These are phyloP conservation scores for Euwallacea fornicatus DNA, from an alignment of 1,140 invertebrate genomes.

Conservation along the genomic window DNA sequence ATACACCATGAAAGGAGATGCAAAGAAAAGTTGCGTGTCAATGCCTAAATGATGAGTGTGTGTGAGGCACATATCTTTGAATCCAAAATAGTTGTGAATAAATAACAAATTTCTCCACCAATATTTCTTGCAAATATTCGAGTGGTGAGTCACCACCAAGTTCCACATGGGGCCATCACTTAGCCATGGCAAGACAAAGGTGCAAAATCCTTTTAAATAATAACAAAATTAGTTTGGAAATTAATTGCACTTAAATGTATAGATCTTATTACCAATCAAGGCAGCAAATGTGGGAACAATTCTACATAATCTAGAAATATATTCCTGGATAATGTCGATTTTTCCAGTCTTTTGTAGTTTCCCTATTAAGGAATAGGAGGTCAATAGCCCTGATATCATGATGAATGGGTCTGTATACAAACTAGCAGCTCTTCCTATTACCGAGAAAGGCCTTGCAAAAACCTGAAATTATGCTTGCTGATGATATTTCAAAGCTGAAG, in stretches of 20 bases:
- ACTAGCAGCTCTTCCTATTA: conserved; percentile 71
- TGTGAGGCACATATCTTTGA: conserved; percentile 67
- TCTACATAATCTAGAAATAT: conserved; percentile 64
- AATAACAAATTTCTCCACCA: conserved; percentile 66
- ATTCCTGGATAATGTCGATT: conserved; percentile 62
- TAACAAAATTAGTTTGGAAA: no score
- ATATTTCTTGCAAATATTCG: conserved; percentile 61
- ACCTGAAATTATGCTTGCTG: conserved; percentile 53
- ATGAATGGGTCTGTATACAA: conserved; percentile 78
- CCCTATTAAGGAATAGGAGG: conserved; percentile 66
- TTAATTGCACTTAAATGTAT: no score
- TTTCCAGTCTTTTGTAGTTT: conserved; percentile 60
- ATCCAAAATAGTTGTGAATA: conserved; percentile 65
- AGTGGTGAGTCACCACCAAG: conserved; percentile 62
- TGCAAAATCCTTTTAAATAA: conserved; percentile 58
- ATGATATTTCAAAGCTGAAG: background rate
- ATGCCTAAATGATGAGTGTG: conserved; percentile 75
- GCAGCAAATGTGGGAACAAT: conserved; percentile 62
- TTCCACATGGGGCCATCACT: conserved; percentile 66
- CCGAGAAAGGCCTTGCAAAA: conserved; percentile 69
- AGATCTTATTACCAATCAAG: conserved; percentile 53
- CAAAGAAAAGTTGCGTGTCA: conserved; percentile 77
- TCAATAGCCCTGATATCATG: conserved; percentile 72
- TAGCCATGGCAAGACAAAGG: conserved; percentile 63
- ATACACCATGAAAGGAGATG: conserved; percentile 68